Conservation (phyloP, 2,888 invertebrate genomes). For the Digitonthophagus gazella region DNA sequence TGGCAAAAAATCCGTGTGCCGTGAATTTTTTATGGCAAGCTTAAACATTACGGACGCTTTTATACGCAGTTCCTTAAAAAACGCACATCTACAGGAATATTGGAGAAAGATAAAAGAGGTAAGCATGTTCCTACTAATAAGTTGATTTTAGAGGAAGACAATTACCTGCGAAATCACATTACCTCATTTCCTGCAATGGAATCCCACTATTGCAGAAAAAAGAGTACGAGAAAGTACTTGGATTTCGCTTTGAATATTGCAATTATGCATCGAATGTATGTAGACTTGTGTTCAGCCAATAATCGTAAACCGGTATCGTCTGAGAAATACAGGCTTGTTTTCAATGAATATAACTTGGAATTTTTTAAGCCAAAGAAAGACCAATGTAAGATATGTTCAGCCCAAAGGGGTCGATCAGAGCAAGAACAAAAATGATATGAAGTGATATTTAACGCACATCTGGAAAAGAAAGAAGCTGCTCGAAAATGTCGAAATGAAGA, state of each 20-base stretch:
- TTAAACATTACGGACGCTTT: constrained; percentile 33
- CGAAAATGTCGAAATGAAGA: constrained; percentile 35
- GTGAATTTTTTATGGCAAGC: constrained; percentile 33
- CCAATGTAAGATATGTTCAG: constrained; percentile 36
- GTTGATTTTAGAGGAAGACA: constrained; percentile 25
- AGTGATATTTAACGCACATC: constrained; percentile 27
- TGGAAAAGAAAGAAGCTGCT: constrained; percentile 34
- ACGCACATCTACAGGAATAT: constrained; percentile 23
- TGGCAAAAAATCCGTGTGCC: constrained; percentile 25
- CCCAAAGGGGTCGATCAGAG: constrained; percentile 26
- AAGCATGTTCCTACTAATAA: constrained; percentile 25
- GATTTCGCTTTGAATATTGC: constrained; percentile 32
- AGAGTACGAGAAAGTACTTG: constrained; percentile 27
- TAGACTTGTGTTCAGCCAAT: constrained; percentile 28
- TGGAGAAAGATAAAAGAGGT: constrained; percentile 34
- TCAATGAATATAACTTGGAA: constrained; percentile 34
- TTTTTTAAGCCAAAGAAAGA: constrained; percentile 37
- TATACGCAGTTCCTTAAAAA: constrained; percentile 32
- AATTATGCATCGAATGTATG: constrained; percentile 34
- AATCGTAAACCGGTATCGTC: constrained; percentile 25
- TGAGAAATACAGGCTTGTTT: constrained; percentile 32
- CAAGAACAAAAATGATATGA: constrained; percentile 28
- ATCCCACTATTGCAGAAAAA: constrained; percentile 34
- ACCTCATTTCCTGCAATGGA: constrained; percentile 35
- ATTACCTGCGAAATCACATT: constrained; percentile 31